Conservation (phyloP, 2,113 vertebrate species). For the Barbus barbus region DNA sequence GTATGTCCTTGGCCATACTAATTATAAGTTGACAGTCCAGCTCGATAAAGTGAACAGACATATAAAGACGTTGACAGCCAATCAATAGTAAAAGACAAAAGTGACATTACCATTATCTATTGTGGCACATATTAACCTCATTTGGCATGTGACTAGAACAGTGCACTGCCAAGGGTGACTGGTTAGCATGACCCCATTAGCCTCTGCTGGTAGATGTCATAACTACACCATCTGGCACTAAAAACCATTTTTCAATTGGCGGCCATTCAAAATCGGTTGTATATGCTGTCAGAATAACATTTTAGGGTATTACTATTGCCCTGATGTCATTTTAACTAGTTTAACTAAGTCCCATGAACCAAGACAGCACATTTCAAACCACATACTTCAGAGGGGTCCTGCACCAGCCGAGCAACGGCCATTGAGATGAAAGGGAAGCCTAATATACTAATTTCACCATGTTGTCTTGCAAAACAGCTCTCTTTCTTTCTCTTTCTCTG, state of each 20-base stretch:
- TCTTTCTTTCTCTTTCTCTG: not conserved
- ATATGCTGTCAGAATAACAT: not conserved
- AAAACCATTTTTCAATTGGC: not conserved
- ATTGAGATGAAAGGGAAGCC: not conserved
- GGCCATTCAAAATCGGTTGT: no score
- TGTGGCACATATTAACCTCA: not conserved
- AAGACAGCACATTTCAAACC: not conserved
- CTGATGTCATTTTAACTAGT: not conserved
- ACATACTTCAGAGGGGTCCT: not conserved
- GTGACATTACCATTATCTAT: slow-evolving; percentile 12
- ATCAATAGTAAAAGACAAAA: slow-evolving; percentile 17
- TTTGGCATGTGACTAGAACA: not conserved
- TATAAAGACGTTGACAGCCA: not conserved
- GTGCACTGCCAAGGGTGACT: not conserved
- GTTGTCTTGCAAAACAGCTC: not conserved
- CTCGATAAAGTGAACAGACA: not conserved
- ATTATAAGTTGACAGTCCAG: not conserved
- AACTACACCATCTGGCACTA: not conserved
- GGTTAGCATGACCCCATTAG: not conserved
- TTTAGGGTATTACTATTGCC: not conserved
- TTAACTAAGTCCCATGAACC: not conserved
- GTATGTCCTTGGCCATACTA: not conserved
- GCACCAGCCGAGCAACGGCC: not conserved
- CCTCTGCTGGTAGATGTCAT: not conserved
- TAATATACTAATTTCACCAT: slow-evolving; percentile 1